Conservation (phyloP, 2,113 vertebrate genomes). For the Brachyhypopomus gauderio region DNA sequence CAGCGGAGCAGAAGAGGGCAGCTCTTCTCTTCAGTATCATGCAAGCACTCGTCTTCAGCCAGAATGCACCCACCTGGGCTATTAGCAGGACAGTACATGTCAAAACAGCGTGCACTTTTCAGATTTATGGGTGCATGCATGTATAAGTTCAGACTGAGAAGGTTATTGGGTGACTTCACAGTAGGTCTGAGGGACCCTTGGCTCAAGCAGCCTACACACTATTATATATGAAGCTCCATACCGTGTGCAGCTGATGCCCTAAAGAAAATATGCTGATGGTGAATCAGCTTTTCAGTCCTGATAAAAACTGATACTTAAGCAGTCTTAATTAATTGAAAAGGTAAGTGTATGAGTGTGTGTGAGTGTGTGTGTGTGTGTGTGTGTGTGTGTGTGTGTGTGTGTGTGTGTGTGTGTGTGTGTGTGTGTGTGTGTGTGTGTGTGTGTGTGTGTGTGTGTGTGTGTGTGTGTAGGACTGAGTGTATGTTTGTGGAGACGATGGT, state of each 20-base stretch:
- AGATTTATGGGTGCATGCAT: not conserved
- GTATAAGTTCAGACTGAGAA: no score
- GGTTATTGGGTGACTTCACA: no score
- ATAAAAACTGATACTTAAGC: not conserved
- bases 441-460: not conserved
- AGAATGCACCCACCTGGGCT: no score
- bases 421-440: conserved; percentile 37
- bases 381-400: conserved; percentile 21
- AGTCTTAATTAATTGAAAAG: conserved; percentile 7
- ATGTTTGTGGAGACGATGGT: conserved; percentile 40
- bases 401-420: conserved; percentile 51
- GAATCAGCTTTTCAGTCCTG: not conserved
- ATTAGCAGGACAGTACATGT: not conserved
- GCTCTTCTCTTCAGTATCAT: no score
- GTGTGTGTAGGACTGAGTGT: conserved; percentile 32
- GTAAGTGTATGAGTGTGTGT: conserved; percentile 11
- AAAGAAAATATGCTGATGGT: not conserved
- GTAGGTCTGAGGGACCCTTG: no score
- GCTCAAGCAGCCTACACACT: not conserved
- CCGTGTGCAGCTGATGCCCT: not conserved
- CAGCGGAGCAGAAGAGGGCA: no score
- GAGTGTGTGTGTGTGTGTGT: not conserved
- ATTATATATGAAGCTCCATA: not conserved
- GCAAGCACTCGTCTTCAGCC: no score
- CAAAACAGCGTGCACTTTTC: not conserved